phyloP scores from a whole-genome alignment of 2,888 invertebrate genomes.

The Tachina grossa region DNA sequence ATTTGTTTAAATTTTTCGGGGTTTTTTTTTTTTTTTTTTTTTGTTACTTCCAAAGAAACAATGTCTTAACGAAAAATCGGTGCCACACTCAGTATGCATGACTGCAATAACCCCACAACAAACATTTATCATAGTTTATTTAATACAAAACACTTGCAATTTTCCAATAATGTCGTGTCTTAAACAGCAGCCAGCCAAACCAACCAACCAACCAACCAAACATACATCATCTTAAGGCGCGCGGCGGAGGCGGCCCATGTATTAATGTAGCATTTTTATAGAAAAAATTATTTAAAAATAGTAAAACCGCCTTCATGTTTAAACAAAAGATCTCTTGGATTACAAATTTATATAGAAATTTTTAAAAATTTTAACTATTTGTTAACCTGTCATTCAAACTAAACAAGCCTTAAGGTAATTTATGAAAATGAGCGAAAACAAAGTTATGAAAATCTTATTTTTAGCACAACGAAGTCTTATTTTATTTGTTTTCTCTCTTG shows the following conservation, averaged over 20 bases:
- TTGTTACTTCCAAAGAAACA: slow-evolving; percentile 19
- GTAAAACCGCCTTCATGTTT: slow-evolving; percentile 51
- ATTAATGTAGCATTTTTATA: not conserved
- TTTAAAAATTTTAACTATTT: slow-evolving; percentile 50
- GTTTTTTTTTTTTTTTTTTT: no score
- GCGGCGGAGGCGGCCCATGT: not conserved
- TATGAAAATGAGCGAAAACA: slow-evolving; percentile 15
- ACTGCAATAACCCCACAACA: slow-evolving; percentile 13
- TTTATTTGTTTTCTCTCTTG: not conserved
- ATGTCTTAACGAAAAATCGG: slow-evolving; percentile 12
- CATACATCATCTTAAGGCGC: no score
- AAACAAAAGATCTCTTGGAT: slow-evolving; percentile 41
- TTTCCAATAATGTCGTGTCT: not conserved
- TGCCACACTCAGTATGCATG: slow-evolving; percentile 1
- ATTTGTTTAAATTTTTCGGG: slow-evolving; percentile 55
- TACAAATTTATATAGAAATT: slow-evolving; percentile 29
- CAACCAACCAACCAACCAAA: not conserved
- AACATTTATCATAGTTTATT: slow-evolving; percentile 55
- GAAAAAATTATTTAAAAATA: slow-evolving; percentile 39
- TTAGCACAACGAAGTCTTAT: slow-evolving; percentile 7
- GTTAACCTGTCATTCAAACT: slow-evolving; percentile 66
- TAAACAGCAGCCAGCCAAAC: slow-evolving; percentile 23
- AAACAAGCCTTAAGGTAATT: slow-evolving; percentile 53
- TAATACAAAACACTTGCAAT: slow-evolving; percentile 60
- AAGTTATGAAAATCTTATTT: slow-evolving; percentile 9